A percentile compares a stretch with the other conserved stretches of the same genome.
Evolutionary conservation across 2,113 vertebrate genomes (phyloP).

Genomic region (Gulo gulo): DNA sequence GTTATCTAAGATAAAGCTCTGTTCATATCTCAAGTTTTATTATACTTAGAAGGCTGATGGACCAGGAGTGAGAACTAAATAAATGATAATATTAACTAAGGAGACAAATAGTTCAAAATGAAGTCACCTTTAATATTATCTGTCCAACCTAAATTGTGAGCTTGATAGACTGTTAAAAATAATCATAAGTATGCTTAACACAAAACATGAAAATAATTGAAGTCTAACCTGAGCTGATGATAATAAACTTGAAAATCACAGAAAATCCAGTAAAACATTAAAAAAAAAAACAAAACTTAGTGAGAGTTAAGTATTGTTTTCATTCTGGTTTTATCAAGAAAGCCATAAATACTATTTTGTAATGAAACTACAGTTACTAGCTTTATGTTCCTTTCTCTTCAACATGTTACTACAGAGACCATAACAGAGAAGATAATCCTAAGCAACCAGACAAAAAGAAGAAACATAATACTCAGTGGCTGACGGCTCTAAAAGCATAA

Average conservation of each 20-base stretch:
- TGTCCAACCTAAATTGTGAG: neutral
- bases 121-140: constrained; percentile 57
- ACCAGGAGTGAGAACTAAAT: constrained; percentile 62
- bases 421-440: neutral
- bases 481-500: neutral
- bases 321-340: neutral
- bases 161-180: neutral
- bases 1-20: constrained; percentile 14
- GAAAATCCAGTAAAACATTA: neutral
- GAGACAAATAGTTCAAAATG: constrained; percentile 60
- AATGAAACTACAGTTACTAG: neutral
- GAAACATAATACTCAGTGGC: neutral
- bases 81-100: constrained; percentile 73
- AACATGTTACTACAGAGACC: neutral
- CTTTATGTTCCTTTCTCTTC: neutral
- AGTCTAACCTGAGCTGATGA: neutral
- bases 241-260: neutral
- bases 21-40: constrained; percentile 58
- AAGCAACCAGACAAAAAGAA: neutral
- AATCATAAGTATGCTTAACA: neutral
- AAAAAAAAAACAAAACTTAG: neutral
- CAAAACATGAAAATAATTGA: neutral
- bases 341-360: neutral
- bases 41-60: constrained; percentile 55
- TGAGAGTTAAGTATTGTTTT: neutral